These are phyloP conservation scores for Syngnathus acus DNA, from an alignment of 2,797 vertebrate species.

Conservation along the genomic window DNA sequence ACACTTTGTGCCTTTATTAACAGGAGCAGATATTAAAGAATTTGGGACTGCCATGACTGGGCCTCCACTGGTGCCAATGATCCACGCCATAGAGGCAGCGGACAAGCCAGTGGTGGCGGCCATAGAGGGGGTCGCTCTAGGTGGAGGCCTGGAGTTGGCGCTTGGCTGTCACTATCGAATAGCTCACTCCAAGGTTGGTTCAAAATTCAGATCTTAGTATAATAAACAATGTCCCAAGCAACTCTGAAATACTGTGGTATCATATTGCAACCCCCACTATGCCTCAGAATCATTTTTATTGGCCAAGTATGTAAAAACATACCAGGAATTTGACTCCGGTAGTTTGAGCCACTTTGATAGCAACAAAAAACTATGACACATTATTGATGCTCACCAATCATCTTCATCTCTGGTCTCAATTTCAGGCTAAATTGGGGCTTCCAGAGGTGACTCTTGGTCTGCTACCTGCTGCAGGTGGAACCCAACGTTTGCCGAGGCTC, in stretches of 20 bases:
- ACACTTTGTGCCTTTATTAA: not conserved
- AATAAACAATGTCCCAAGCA: no score
- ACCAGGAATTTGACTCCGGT: not conserved
- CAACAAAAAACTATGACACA: not conserved
- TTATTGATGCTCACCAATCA: not conserved
- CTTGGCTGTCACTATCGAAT: conserved; percentile 89
- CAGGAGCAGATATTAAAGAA: conserved; percentile 83
- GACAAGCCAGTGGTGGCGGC: conserved; percentile 86
- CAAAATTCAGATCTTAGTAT: conserved; percentile 4
- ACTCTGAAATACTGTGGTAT: no score
- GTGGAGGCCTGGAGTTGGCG: conserved; percentile 86
- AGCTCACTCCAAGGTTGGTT: conserved; percentile 74
- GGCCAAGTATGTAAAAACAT: no score
- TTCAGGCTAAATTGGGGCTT: conserved; percentile 77
- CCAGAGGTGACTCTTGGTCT: conserved; percentile 87
- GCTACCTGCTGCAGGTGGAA: conserved; percentile 82
- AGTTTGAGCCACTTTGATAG: not conserved
- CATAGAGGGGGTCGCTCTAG: conserved; percentile 82
- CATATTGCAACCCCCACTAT: no score
- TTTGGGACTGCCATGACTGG: conserved; percentile 53
- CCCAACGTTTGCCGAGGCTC: conserved; percentile 84
- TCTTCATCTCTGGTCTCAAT: not conserved
- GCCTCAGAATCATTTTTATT: no score
- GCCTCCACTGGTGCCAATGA: conserved; percentile 41
- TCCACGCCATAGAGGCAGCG: conserved; percentile 75